Percentiles rank a stretch among this genome's conserved stretches.
Conservation (phyloP, 2,113 vertebrate genomes). For the Callocephalon fimbriatum region DNA sequence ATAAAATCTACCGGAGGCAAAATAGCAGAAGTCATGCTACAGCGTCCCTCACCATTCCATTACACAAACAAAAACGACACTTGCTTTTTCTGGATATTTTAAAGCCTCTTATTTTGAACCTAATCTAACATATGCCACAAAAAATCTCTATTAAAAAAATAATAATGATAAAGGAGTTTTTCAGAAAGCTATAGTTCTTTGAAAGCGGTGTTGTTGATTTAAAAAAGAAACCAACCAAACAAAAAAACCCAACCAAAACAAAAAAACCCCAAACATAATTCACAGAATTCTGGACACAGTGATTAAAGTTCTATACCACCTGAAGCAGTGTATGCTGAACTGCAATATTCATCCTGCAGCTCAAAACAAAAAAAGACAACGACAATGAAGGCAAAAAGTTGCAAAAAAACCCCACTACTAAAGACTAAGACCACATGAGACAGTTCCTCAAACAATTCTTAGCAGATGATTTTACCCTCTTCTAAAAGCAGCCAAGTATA, state of each 20-base stretch:
- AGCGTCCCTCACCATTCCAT: not conserved
- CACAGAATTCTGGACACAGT: not conserved
- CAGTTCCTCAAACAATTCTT: not conserved
- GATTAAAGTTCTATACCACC: not conserved
- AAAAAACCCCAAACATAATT: fast-evolving
- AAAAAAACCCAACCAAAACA: not conserved
- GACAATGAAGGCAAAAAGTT: not conserved
- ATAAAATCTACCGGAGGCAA: not conserved
- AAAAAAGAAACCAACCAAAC: not conserved
- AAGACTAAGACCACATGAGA: not conserved
- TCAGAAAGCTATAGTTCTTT: not conserved
- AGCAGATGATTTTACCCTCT: not conserved
- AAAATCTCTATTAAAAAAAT: not conserved
- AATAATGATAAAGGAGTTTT: not conserved
- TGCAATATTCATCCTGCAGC: not conserved
- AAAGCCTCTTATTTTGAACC: not conserved
- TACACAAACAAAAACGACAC: not conserved
- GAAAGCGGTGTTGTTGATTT: not conserved
- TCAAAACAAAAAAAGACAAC: not conserved
- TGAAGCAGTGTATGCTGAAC: not conserved
- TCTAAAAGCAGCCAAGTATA: not conserved
- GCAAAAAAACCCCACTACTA: not conserved
- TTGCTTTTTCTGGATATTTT: not conserved
- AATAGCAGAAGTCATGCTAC: not conserved
- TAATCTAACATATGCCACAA: not conserved